These are phyloP conservation scores for Hypocryptadius cinnamomeus DNA, from an alignment of 2,113 vertebrate genomes.

Conservation along the genomic window DNA sequence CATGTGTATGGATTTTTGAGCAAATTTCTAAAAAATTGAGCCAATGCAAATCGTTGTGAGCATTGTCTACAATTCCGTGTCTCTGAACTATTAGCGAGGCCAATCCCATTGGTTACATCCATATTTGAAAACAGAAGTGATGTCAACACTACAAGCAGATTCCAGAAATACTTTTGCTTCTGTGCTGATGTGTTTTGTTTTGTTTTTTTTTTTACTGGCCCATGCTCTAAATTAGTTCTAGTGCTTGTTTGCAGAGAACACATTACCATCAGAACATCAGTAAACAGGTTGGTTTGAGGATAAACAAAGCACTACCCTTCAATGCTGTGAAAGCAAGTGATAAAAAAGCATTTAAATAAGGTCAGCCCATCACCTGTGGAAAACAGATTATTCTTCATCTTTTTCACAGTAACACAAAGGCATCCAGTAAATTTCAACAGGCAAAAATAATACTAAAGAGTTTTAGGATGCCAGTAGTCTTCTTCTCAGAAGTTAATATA, in stretches of 20 bases:
- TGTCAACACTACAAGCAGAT: neutral
- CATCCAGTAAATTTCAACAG: neutral
- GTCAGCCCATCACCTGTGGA: neutral
- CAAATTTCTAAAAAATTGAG: neutral
- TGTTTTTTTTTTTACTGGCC: neutral
- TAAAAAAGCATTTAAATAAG: neutral
- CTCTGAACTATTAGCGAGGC: neutral
- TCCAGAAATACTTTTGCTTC: neutral
- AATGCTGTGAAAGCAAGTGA: neutral
- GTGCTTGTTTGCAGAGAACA: neutral
- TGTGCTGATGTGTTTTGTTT: neutral
- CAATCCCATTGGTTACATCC: neutral
- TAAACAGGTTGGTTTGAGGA: neutral
- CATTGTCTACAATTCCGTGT: neutral
- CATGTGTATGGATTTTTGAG: neutral
- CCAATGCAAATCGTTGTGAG: neutral
- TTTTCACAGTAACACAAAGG: neutral
- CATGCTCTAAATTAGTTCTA: neutral
- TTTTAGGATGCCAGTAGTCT: neutral
- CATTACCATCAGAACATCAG: neutral
- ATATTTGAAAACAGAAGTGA: neutral
- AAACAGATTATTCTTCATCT: neutral
- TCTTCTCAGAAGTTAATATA: neutral
- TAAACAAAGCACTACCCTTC: neutral
- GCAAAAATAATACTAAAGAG: neutral